Evolutionary conservation across 2,888 invertebrate genomes (phyloP).

Genomic region (Drosophila mercatorum): DNA sequence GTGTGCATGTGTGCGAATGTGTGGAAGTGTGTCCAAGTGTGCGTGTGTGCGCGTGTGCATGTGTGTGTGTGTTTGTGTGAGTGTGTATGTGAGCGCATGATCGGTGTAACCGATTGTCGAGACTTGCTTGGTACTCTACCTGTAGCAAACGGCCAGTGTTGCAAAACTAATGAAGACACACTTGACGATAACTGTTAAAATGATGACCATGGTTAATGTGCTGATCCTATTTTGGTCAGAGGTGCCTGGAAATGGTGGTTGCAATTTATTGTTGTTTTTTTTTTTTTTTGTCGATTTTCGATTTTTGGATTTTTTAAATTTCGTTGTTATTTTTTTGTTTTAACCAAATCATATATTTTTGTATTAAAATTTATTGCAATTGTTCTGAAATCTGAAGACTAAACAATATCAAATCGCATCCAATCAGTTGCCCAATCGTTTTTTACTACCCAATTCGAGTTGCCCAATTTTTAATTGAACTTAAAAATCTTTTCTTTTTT

Average conservation of each 20-base stretch:
- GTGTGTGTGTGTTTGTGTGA: conserved; percentile 23
- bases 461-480: neutral
- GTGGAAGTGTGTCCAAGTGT: neutral
- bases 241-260: conserved; percentile 87
- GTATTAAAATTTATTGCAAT: conserved; percentile 7
- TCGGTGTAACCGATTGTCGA: conserved; percentile 56
- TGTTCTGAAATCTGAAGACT: conserved; percentile 39
- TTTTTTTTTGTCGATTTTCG: conserved; percentile 2
- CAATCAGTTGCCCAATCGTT: neutral
- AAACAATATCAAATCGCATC: neutral
- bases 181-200: conserved; percentile 96
- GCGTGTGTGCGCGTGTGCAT: neutral
- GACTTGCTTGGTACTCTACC: conserved; percentile 87
- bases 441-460: neutral
- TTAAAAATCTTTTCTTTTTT: neutral
- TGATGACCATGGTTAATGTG: conserved; percentile 95
- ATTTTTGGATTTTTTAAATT: neutral
- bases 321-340: conserved; percentile 13
- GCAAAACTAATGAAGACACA: conserved; percentile 98
- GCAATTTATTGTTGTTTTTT: conserved; percentile 53
- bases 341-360: conserved; percentile 23
- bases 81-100: conserved; percentile 33
- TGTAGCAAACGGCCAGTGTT: conserved; percentile 97
- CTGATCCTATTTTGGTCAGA: conserved; percentile 93
- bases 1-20: neutral